A percentile compares a stretch with the other conserved stretches of the same genome.
phyloP scores from a whole-genome alignment of 2,888 invertebrate species.

The Drosophila dives region DNA sequence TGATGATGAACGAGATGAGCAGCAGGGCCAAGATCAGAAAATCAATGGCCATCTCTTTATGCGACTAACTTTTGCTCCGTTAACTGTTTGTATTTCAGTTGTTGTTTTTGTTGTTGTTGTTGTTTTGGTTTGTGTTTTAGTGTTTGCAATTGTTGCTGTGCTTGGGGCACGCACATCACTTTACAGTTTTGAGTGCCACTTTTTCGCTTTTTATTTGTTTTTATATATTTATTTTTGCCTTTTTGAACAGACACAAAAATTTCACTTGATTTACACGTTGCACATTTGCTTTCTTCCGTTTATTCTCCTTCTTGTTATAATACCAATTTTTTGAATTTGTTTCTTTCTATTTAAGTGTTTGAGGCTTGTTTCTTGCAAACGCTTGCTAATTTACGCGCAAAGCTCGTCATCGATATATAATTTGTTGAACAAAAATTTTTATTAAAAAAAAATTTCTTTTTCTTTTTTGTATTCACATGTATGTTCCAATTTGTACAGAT shows the following conservation, averaged over 20 bases:
- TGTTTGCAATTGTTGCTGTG: constrained; percentile 36
- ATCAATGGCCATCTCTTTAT: constrained; percentile 84
- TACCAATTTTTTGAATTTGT: constrained; percentile 37
- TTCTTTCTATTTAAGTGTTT: constrained; percentile 20
- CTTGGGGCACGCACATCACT: constrained; percentile 68
- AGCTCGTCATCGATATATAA: constrained; percentile 55
- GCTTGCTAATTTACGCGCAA: constrained; percentile 76
- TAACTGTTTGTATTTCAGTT: constrained; percentile 23
- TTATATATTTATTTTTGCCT: constrained; percentile 7
- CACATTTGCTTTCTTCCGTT: constrained; percentile 30
- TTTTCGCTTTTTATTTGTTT: constrained; percentile 31
- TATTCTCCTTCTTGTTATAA: constrained; percentile 36
- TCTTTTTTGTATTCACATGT: constrained; percentile 31
- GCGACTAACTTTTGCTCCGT: constrained; percentile 18
- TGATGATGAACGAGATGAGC: constrained; percentile 84
- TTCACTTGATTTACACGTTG: constrained; percentile 66
- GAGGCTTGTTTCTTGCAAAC: constrained; percentile 76
- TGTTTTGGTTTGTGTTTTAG: constrained; percentile 28
- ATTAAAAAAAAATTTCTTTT: constrained; percentile 63
- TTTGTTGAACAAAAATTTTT: constrained; percentile 51
- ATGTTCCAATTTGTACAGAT: constrained; percentile 38
- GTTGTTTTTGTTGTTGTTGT: constrained; percentile 32
- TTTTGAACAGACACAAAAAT: constrained; percentile 48
- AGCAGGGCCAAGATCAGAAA: constrained; percentile 84
- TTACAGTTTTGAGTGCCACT: constrained; percentile 70